These are phyloP conservation scores for Nematopogon swammerdamellus DNA, from an alignment of 2,888 invertebrate species.

Conservation along the genomic window DNA sequence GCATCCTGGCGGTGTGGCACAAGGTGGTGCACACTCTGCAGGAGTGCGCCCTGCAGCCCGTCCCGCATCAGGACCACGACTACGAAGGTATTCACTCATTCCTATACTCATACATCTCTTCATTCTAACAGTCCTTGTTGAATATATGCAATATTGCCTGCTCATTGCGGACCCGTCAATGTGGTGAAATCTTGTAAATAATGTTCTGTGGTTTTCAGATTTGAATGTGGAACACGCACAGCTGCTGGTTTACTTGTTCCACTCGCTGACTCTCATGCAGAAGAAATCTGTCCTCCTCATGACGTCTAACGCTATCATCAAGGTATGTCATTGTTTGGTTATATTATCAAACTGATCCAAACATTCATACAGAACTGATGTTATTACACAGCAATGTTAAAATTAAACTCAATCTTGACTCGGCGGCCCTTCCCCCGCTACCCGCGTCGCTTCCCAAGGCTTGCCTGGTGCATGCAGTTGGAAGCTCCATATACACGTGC, in stretches of 20 bases:
- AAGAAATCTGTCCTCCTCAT: conserved; percentile 90
- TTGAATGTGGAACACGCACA: conserved; percentile 96
- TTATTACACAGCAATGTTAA: not conserved
- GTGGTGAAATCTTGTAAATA: too few species aligned
- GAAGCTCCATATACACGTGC: too few species aligned
- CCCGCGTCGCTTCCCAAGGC: too few species aligned
- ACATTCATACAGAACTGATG: too few species aligned
- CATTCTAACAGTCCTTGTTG: too few species aligned
- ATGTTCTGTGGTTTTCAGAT: conserved; percentile 65
- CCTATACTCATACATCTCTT: too few species aligned
- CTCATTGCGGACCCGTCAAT: too few species aligned
- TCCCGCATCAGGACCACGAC: conserved; percentile 63
- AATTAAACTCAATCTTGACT: not conserved
- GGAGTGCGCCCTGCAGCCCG: conserved; percentile 73
- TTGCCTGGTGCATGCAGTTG: too few species aligned
- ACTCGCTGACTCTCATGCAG: conserved; percentile 92
- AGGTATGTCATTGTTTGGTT: conserved; percentile 20
- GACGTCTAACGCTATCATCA: conserved; percentile 67
- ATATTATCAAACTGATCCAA: too few species aligned
- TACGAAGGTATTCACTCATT: conserved; percentile 58
- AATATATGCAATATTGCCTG: too few species aligned
- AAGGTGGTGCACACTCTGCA: conserved; percentile 85
- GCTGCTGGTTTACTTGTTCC: conserved; percentile 88
- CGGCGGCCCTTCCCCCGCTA: not conserved
- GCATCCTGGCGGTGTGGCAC: conserved; percentile 90